Conservation (phyloP, 2,797 vertebrate species). For the Numenius phaeopus region DNA sequence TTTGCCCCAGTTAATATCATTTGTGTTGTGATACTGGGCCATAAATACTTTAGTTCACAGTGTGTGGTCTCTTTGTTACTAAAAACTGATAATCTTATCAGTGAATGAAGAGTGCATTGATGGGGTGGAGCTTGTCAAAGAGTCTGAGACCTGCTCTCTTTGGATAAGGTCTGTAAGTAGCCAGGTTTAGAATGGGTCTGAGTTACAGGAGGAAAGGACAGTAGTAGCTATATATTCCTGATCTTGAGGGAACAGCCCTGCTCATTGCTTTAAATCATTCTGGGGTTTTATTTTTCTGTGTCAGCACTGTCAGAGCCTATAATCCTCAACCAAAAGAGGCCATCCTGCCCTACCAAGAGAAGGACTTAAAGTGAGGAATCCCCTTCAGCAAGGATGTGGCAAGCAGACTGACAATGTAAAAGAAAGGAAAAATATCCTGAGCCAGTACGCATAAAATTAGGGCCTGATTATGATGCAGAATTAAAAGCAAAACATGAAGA, state of each 20-base stretch:
- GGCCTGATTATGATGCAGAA: conserved; percentile 20
- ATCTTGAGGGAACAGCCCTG: conserved; percentile 15
- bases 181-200: not conserved
- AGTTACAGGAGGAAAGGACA: not conserved
- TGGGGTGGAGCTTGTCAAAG: not conserved
- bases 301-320: conserved; percentile 71
- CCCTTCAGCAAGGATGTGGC: conserved; percentile 71
- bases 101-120: not conserved
- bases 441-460: conserved; percentile 8
- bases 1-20: not conserved
- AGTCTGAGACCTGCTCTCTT: not conserved
- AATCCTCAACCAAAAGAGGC: conserved; percentile 67
- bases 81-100: not conserved
- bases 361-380: conserved; percentile 60
- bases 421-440: not conserved
- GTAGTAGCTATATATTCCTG: not conserved
- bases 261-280: conserved; percentile 57
- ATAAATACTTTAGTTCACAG: not conserved
- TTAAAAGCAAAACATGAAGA: not conserved
- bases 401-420: conserved; percentile 56
- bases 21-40: too few species aligned
- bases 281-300: conserved; percentile 67
- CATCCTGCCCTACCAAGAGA: conserved; percentile 37
- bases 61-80: not conserved
- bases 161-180: not conserved